Conservation (phyloP, 1,140 invertebrate species). For the Neodiprion fabricii region DNA sequence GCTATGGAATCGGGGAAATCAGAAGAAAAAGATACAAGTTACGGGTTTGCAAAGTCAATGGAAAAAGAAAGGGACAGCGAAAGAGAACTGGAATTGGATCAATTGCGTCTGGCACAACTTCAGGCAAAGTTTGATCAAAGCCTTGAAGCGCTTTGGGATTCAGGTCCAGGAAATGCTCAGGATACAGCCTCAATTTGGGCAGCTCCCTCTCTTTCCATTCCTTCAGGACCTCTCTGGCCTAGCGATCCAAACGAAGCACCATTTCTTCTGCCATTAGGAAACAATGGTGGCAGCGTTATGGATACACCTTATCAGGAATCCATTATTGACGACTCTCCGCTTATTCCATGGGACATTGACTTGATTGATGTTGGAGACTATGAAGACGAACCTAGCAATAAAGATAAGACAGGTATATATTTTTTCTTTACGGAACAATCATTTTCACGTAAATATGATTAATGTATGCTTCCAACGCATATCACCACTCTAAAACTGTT, state of each 20-base stretch:
- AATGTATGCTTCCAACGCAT: too few species aligned
- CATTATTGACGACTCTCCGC: slow-evolving; percentile 50
- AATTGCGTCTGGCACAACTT: slow-evolving; percentile 67
- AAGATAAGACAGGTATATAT: slow-evolving; percentile 28
- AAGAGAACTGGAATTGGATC: slow-evolving; percentile 56
- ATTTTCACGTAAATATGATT: too few species aligned
- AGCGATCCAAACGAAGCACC: slow-evolving; percentile 45
- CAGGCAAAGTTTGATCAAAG: slow-evolving; percentile 72
- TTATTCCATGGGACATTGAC: slow-evolving; percentile 54
- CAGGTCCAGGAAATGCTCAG: slow-evolving; percentile 51
- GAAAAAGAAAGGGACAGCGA: slow-evolving; percentile 54
- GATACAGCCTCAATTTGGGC: slow-evolving; percentile 58
- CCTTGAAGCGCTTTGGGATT: slow-evolving; percentile 70
- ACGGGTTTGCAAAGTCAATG: slow-evolving; percentile 54
- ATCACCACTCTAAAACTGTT: too few species aligned
- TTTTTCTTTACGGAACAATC: neutral
- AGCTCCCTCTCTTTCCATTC: slow-evolving; percentile 57
- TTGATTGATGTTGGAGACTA: slow-evolving; percentile 48
- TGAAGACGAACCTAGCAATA: slow-evolving; percentile 39
- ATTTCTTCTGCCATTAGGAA: slow-evolving; percentile 42
- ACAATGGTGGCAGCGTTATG: slow-evolving; percentile 31
- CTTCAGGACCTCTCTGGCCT: slow-evolving; percentile 56
- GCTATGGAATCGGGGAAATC: slow-evolving; percentile 38
- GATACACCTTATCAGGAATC: slow-evolving; percentile 46
- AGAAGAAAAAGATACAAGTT: slow-evolving; percentile 47